Conservation (phyloP, 2,113 vertebrate genomes). For the Gnathonemus echidnorhynchus region DNA sequence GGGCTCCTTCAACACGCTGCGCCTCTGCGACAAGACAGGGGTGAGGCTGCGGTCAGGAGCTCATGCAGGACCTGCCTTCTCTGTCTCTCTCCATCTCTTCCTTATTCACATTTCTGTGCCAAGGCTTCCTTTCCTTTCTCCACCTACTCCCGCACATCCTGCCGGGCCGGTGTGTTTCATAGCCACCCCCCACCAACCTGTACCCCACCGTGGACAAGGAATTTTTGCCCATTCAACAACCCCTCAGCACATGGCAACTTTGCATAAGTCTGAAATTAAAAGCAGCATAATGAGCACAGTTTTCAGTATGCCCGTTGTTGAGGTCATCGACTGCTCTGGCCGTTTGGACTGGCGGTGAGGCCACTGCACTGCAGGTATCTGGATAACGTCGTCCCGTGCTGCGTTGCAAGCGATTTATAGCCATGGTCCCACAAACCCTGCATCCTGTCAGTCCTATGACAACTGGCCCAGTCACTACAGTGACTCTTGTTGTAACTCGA, state of each 20-base stretch:
- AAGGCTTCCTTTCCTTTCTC: neutral
- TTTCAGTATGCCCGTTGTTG: neutral
- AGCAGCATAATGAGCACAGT: neutral
- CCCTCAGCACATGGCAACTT: neutral
- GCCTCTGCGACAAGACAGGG: slow-evolving; percentile 92
- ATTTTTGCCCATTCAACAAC: neutral
- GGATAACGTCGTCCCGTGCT: neutral
- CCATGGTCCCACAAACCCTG: neutral
- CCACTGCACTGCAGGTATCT: neutral
- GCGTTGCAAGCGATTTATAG: neutral
- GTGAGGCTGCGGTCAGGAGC: slow-evolving; percentile 60
- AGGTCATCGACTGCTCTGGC: neutral
- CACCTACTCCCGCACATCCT: neutral
- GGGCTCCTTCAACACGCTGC: slow-evolving; percentile 90
- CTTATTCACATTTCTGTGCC: neutral
- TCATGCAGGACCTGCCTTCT: neutral
- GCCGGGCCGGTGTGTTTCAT: neutral
- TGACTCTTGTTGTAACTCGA: slow-evolving; percentile 10
- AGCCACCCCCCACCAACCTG: neutral
- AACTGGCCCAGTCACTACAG: slow-evolving; percentile 2
- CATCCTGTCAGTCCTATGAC: neutral
- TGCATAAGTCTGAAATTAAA: neutral
- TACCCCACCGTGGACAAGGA: neutral
- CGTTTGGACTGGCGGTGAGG: neutral
- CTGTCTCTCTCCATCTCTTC: neutral